A percentile compares a stretch with the other conserved stretches of the same genome.
Evolutionary conservation across 2,113 vertebrate species (phyloP).

Genomic region (Aptenodytes patagonicus): DNA sequence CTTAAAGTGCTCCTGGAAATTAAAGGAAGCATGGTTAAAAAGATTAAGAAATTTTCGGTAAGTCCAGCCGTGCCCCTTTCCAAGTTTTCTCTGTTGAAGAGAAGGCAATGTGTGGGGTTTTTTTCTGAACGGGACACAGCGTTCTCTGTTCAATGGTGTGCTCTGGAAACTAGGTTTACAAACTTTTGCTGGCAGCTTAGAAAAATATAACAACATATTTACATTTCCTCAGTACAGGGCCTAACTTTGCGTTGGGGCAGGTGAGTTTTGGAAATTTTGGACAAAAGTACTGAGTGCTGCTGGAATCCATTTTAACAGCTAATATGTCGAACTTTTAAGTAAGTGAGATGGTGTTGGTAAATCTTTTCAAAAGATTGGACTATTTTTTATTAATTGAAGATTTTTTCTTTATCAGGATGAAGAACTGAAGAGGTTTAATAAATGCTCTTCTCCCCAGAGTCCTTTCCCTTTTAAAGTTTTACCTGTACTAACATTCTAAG

Average conservation of each 20-base stretch:
- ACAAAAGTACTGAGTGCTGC: neutral
- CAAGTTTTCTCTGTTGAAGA: neutral
- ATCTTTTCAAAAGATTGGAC: conserved; percentile 9
- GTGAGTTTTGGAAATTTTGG: neutral
- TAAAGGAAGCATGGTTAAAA: neutral
- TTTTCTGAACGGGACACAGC: neutral
- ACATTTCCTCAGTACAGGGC: neutral
- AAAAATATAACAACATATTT: neutral
- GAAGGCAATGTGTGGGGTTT: neutral
- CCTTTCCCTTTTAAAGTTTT: conserved; percentile 23
- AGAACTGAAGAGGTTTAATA: conserved; percentile 24
- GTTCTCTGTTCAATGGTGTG: neutral
- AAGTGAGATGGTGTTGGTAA: neutral
- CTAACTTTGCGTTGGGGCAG: neutral
- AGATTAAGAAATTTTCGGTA: neutral
- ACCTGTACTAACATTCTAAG: neutral
- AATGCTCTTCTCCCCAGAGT: neutral
- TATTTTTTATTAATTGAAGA: conserved; percentile 29
- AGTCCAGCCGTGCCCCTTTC: neutral
- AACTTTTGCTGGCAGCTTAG: conserved; percentile 9
- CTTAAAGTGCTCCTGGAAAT: neutral
- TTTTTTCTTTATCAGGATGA: neutral
- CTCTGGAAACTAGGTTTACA: neutral
- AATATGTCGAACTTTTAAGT: neutral
- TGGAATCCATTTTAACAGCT: neutral